phyloP scores from a whole-genome alignment of 1,140 invertebrate genomes.

The Aphidius ervi region DNA sequence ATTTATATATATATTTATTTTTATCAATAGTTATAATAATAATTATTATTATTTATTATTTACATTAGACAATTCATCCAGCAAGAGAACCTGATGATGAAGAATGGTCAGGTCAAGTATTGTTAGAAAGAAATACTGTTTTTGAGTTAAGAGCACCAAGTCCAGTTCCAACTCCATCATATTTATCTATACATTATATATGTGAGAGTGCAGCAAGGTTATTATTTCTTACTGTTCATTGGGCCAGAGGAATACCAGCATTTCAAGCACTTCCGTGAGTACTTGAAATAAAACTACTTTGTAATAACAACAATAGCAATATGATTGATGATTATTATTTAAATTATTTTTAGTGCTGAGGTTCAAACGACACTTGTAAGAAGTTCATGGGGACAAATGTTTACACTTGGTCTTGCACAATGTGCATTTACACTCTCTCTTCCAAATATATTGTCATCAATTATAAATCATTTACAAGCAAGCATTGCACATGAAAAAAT shows the following conservation, averaged over 20 bases:
- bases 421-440: slow-evolving; percentile 77
- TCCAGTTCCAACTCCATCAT: slow-evolving; percentile 74
- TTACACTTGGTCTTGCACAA: slow-evolving; percentile 87
- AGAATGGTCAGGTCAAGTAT: slow-evolving; percentile 59
- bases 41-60: no score
- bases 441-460: slow-evolving; percentile 75
- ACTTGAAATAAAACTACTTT: background rate
- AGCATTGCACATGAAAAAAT: slow-evolving; percentile 70
- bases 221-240: slow-evolving; percentile 84
- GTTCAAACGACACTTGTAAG: slow-evolving; percentile 79
- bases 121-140: slow-evolving; percentile 64
- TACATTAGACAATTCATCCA: slow-evolving; percentile 27
- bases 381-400: slow-evolving; percentile 89
- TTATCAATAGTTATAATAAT: slow-evolving; percentile 30
- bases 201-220: slow-evolving; percentile 88
- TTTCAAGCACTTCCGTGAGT: slow-evolving; percentile 74
- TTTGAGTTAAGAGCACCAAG: slow-evolving; percentile 82
- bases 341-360: slow-evolving; percentile 65
- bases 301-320: slow-evolving; percentile 9
- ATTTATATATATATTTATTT: slow-evolving; percentile 25
- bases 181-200: slow-evolving; percentile 84
- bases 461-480: slow-evolving; percentile 67
- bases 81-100: slow-evolving; percentile 50
- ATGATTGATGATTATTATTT: slow-evolving; percentile 18
- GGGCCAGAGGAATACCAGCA: slow-evolving; percentile 77